These are phyloP conservation scores for Microchrysa polita DNA, from an alignment of 2,888 invertebrate species.

Conservation along the genomic window DNA sequence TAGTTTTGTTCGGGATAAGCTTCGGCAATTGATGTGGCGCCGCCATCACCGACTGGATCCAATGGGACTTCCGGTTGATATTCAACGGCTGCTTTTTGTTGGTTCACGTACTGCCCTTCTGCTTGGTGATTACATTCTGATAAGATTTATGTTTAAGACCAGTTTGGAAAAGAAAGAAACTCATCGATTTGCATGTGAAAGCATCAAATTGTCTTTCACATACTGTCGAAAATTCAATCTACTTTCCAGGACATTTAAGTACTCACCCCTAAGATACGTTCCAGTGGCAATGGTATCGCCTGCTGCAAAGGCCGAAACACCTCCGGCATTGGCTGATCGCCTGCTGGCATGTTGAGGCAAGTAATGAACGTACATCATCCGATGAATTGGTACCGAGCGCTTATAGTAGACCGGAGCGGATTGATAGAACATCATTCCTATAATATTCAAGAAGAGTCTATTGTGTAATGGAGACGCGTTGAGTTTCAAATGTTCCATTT, in stretches of 20 bases:
- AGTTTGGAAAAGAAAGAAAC: slow-evolving; percentile 1
- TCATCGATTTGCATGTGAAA: not conserved
- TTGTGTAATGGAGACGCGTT: not conserved
- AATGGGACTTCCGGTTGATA: slow-evolving; percentile 14
- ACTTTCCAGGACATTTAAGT: not conserved
- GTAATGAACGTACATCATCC: slow-evolving; percentile 61
- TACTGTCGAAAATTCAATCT: too few relatives aligned
- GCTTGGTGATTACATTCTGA: slow-evolving; percentile 22
- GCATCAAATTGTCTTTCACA: too few relatives aligned
- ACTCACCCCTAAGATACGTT: slow-evolving; percentile 61
- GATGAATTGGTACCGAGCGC: slow-evolving; percentile 50
- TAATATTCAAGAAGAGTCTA: slow-evolving; percentile 17
- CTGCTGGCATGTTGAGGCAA: slow-evolving; percentile 59
- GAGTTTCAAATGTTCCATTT: not conserved
- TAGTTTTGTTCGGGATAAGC: slow-evolving; percentile 57
- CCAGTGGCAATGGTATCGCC: slow-evolving; percentile 62
- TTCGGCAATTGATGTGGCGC: slow-evolving; percentile 60
- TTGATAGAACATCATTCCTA: slow-evolving; percentile 42
- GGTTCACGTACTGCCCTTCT: slow-evolving; percentile 19
- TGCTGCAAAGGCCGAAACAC: slow-evolving; percentile 61
- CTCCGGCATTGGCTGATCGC: slow-evolving; percentile 59
- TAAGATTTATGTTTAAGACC: slow-evolving; percentile 22
- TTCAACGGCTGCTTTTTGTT: slow-evolving; percentile 2
- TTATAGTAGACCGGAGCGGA: slow-evolving; percentile 56
- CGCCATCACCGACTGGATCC: slow-evolving; percentile 34